A percentile compares a stretch with the other conserved stretches of the same genome.
Conservation (phyloP, 2,888 invertebrate species). For the Coecobrya sp. region DNA sequence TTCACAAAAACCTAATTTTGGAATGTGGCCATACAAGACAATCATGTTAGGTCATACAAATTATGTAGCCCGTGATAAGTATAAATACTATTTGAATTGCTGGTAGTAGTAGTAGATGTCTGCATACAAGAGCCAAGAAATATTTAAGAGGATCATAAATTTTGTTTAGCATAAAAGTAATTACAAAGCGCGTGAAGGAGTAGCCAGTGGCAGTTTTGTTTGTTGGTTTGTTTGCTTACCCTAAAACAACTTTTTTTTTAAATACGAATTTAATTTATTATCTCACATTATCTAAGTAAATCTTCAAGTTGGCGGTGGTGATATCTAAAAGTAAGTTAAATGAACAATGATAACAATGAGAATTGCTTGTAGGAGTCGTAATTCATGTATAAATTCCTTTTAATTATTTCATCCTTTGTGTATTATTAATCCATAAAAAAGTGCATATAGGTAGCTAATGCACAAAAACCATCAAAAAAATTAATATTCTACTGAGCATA, state of each 20-base stretch:
- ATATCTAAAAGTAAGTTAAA: background rate
- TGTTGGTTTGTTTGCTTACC: conserved; percentile 18
- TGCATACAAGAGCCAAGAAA: background rate
- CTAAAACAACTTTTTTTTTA: conserved; percentile 36
- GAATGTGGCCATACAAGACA: conserved; percentile 42
- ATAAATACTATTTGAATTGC: background rate
- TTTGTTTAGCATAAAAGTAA: conserved; percentile 43
- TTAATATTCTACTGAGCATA: background rate
- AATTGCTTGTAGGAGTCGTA: background rate
- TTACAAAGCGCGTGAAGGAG: background rate
- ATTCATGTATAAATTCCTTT: background rate
- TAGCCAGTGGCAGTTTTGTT: conserved; percentile 35
- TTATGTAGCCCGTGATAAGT: background rate
- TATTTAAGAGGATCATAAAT: conserved; percentile 17
- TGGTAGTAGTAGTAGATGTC: background rate
- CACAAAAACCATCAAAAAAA: background rate
- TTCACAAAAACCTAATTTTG: conserved; percentile 3
- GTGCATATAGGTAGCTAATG: no score
- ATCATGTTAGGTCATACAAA: conserved; percentile 18
- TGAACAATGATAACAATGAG: background rate
- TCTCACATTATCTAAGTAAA: background rate
- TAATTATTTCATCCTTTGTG: background rate
- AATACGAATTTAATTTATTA: conserved; percentile 27
- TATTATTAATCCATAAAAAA: background rate
- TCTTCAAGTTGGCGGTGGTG: background rate